Base-by-base conservation (phyloP, 2,888 invertebrate genomes). In the Hydraecia micacea region DNA sequence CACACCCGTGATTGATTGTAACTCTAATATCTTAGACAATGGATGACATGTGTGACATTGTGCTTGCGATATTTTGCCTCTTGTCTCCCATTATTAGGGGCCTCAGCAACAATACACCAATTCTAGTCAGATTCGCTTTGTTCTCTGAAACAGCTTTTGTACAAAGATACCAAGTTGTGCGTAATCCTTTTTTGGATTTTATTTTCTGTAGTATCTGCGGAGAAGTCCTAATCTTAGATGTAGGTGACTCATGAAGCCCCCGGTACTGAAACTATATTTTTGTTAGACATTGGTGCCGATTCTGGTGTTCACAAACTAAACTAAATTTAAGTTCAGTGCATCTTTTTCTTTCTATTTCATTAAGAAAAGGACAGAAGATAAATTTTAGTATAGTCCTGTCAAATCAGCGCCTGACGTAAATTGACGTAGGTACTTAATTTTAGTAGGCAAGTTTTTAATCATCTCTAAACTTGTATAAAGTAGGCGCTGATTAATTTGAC, bases 1-100 rank as follows among this genome's bases (percentile, higher is more conserved):
- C 96, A 95, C 94, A 89, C 93, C 91, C 90, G 95, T 96, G 96
- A 96, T 96, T 96, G 96, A 96, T 96, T 94, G 95, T 94, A 94
- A 93, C 94, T 92, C 94, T 96, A 95, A 96, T 95, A 95, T 94
- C 94, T 93, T 90, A 93, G 95, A 95, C 95, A 94, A 95, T 93
- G 91, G 92, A 90, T 93, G 94, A 93, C 93, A 92, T 92, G 91
- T 92, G 93, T 91, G 91, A 93, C 93, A 91, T 91, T 87, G 89
- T 92, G 89, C 91, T 87, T 87, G 87, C 86, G 88, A 90, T 91
- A 91, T 92, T 92, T 93, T 90, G 91, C 89, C 78, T 84, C 81
- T 83, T 81, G 82, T 87, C 86, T 78, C 69, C 79, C 71, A 82
- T 86, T 88, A 89, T 88, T 87, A 83, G 83, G 71, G 77, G 71